Evolutionary conservation across 1,140 invertebrate species (phyloP), one percentile per base, ranked within the genome.

Genomic region (honey bee (Apis mellifera)): DNA sequence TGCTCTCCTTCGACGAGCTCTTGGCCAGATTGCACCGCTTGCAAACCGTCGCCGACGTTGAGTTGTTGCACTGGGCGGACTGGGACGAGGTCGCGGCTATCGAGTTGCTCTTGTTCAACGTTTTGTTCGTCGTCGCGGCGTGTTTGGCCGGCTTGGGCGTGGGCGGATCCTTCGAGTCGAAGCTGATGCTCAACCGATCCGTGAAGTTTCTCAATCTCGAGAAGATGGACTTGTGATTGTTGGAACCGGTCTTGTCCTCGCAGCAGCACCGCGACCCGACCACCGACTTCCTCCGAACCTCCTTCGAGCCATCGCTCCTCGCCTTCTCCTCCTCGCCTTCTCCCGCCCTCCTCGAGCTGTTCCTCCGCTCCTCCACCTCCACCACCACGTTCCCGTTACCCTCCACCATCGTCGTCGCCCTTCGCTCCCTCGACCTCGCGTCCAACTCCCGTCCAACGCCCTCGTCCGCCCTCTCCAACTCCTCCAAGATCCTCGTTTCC

Each of bases 101-200:
- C 13, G 91, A 92, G 65, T 93, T 91, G 68, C 89, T 93, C 64
- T 94, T 94, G 64, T 79, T 91, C 60, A 92, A 65, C 32, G 66
- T 82, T 64, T 92, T 93, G 7, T 81, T 19, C 9, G 32, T 5
- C 4, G 32, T 5, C 32, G 32, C 32, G 32, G 52, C 32, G 69
- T 90, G 90, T 23, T 92, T 93, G 1, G 78, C 70, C 3, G 86
- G 71, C 64, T 93, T 93, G 1, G 86, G 73, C 52, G 86, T 71
- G 9, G 89, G 89, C 1, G 90, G 81, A 9, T 93, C 93, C 68
- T 91, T 92, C 17, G 92, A 91, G 23, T 94, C 93, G 81, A 93
- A 94, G 59, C 93, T 94, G 23, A 93, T 93, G 66, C 91, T 93
- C 62, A 94, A 52, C 2, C 92, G 90, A 72, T 93, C 93, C 1